Evolutionary conservation across 2,113 vertebrate genomes (phyloP), one percentile per base, ranked within the genome.

Genomic region (Probosciger aterrimus): DNA sequence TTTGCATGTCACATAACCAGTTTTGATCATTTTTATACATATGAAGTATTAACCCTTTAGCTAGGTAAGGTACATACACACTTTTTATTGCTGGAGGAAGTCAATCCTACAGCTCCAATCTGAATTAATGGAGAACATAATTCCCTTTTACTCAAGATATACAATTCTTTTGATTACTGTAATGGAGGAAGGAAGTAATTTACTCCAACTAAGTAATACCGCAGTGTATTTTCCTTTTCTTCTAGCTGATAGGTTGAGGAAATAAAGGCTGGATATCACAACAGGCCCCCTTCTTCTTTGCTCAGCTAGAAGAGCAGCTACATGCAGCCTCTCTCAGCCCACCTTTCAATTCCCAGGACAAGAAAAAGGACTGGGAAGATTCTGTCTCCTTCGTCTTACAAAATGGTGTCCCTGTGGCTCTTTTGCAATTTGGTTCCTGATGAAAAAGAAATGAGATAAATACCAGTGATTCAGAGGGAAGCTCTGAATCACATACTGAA

Each of bases 221-320:
- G 18, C 41, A 94, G 37, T 82, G 79, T 90, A 76, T 52, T 87
- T 79, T 44, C 35, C 20, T 62, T 75, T 84, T 89, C 62, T 87
- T 65, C 41, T 71, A 16, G 67, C 57, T 88, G 30, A 52, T 64
- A 75, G 35, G 49, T 79, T 87, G 67, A 82, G 28, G 11, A 25
- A 85, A 90, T 79, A 86, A 91, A 86, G 59, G 59, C 63, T 67
- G 39, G 11, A 14, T 64, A 70, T 50, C 68, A 94, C 50, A 91
- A 92, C n/a, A 88, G 39, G 13, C 37, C 10, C 65, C 71, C 86
- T 91, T 86, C 86, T 82, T 91, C 57, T 91, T 65, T 77, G 50
- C 68, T 62, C 94, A 95, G 92, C 88, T 94, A 83, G 78, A 86
- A 86, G 20, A 25, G 79, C 35, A 80, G 39, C 63, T 73, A 69